Percentiles rank a stretch among this genome's conserved stretches.
These are phyloP conservation scores for Protobothrops flavoviridis DNA, from an alignment of 2,113 vertebrate species.

Conservation along the genomic window DNA sequence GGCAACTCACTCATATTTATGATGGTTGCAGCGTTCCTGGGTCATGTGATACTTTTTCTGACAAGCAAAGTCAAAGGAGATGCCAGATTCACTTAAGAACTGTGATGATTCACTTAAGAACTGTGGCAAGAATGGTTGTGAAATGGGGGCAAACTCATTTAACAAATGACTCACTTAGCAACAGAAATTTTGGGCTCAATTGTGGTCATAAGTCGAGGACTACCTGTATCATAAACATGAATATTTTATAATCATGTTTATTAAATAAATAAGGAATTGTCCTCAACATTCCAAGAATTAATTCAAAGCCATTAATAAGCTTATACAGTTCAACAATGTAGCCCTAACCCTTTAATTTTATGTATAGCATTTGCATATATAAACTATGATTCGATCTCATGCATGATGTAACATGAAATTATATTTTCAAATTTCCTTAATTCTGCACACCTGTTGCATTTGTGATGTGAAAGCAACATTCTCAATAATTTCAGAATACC, in stretches of 20 bases:
- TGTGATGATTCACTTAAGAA: neutral
- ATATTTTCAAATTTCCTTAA: slow-evolving; percentile 37
- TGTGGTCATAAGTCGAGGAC: neutral
- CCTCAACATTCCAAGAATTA: slow-evolving; percentile 49
- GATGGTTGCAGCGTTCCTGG: neutral
- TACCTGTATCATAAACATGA: slow-evolving; percentile 29
- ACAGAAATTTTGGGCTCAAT: neutral
- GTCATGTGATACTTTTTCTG: neutral
- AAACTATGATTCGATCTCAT: slow-evolving; percentile 34
- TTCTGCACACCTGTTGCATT: slow-evolving; percentile 20
- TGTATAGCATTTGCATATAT: slow-evolving; percentile 39
- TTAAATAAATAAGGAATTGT: slow-evolving; percentile 55
- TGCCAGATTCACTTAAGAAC: neutral
- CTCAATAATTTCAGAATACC: slow-evolving; percentile 3
- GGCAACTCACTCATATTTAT: neutral
- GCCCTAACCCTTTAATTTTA: slow-evolving; percentile 47
- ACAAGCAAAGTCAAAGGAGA: neutral
- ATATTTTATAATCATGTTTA: slow-evolving; percentile 42
- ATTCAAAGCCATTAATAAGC: slow-evolving; percentile 52
- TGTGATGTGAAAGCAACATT: neutral
- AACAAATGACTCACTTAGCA: neutral
- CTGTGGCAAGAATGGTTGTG: neutral
- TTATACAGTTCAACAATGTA: slow-evolving; percentile 49
- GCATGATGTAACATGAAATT: slow-evolving; percentile 25
- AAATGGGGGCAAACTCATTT: neutral